A percentile compares a stretch with the other conserved stretches of the same genome.
Conservation (phyloP, 2,797 vertebrate species). For the Pipistrellus nathusii region DNA sequence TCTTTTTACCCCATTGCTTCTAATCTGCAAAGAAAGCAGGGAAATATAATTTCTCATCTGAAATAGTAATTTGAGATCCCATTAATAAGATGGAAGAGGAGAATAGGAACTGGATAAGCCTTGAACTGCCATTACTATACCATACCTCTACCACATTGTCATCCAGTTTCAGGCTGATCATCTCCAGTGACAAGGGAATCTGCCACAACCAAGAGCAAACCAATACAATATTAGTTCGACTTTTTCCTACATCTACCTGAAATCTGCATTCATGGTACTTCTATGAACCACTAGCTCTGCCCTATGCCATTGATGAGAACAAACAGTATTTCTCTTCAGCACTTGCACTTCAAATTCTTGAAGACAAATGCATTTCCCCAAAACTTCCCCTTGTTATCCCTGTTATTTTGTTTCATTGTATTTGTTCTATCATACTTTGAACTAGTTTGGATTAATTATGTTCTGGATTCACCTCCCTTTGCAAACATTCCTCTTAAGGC, state of each 20-base stretch:
- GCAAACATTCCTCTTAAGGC: neutral
- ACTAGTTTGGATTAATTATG: neutral
- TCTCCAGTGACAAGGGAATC: neutral
- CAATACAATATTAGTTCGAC: neutral
- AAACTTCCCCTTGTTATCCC: neutral
- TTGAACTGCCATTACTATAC: neutral
- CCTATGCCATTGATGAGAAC: neutral
- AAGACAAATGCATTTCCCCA: neutral
- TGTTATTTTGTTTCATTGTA: neutral
- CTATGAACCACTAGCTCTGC: neutral
- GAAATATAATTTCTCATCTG: neutral
- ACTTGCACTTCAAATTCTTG: neutral
- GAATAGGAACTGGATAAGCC: neutral
- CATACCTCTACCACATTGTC: neutral
- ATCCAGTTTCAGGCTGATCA: neutral
- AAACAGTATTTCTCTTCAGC: neutral
- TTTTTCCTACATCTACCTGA: neutral
- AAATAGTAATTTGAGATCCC: neutral
- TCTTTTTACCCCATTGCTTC: neutral
- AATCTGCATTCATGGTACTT: neutral
- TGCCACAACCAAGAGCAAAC: neutral
- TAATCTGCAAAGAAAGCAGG: neutral
- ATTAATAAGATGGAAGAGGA: neutral
- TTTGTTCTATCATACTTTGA: neutral
- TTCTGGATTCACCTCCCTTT: neutral